phyloP scores from a whole-genome alignment of 2,113 vertebrate genomes.

The Mesoclemmys tuberculata region DNA sequence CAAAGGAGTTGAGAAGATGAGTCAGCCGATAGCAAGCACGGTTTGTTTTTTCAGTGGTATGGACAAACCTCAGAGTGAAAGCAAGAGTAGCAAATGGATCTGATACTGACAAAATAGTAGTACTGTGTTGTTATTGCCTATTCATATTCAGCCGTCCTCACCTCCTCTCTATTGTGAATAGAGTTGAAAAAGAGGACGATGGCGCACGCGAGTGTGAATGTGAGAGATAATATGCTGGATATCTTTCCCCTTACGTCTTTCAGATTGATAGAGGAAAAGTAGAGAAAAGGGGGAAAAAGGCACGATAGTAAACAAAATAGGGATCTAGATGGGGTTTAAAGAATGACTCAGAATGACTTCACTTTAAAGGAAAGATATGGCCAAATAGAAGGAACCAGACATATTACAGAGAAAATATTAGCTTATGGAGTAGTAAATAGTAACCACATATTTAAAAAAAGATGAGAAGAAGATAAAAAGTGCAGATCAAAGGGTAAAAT shows the following conservation, averaged over 20 bases:
- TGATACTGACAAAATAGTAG: not conserved
- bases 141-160: not conserved
- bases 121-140: not conserved
- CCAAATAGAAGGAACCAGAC: not conserved
- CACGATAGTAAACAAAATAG: too few species aligned
- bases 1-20: slow-evolving; percentile 9
- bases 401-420: not conserved
- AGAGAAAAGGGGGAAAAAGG: too few species aligned
- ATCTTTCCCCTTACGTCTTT: not conserved
- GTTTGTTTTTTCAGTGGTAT: not conserved
- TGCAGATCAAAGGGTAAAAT: not conserved
- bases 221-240: not conserved
- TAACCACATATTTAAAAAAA: not conserved
- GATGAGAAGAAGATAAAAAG: not conserved
- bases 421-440: not conserved
- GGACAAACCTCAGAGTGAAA: not conserved
- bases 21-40: not conserved
- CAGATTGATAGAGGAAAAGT: not conserved
- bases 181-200: not conserved
- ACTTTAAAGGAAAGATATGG: not conserved
- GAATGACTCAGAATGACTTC: not conserved
- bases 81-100: not conserved
- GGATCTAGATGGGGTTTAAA: not conserved
- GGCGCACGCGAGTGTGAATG: not conserved
- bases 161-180: not conserved